Percentiles rank a stretch among this genome's conserved stretches.
phyloP scores from a whole-genome alignment of 2,888 invertebrate genomes.

The Drosophila glabriapex region DNA sequence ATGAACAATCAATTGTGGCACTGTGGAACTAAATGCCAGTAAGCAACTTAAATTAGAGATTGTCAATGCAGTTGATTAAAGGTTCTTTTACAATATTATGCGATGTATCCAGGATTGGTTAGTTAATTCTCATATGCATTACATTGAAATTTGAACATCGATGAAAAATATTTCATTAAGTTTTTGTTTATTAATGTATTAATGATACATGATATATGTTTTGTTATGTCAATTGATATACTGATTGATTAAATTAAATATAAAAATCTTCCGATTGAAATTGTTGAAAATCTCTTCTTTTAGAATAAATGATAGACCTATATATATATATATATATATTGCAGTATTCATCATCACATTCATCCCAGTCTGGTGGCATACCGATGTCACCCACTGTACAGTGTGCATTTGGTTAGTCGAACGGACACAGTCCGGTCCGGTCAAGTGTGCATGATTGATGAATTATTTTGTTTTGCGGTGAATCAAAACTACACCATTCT shows the following conservation, averaged over 20 bases:
- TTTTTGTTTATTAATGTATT: too few relatives aligned
- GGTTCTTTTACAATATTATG: background rate
- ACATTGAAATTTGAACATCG: background rate
- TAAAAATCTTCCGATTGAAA: background rate
- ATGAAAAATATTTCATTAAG: background rate
- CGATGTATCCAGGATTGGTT: background rate
- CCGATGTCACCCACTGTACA: conserved; percentile 38
- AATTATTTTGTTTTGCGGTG: conserved; percentile 80
- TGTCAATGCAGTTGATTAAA: background rate
- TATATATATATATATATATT: background rate
- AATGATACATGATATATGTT: too few relatives aligned
- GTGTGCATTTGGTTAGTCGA: conserved; percentile 27
- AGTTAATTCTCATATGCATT: background rate
- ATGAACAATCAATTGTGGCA: conserved; percentile 19
- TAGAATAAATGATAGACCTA: background rate
- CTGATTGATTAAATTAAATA: background rate
- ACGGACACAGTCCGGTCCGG: conserved; percentile 49
- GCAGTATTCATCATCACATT: background rate
- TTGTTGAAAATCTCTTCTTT: background rate
- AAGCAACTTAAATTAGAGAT: background rate
- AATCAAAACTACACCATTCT: conserved; percentile 79
- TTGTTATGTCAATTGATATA: background rate
- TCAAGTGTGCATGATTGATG: conserved; percentile 81
- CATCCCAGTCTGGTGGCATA: background rate
- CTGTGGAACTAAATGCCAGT: conserved; percentile 28